These are phyloP conservation scores for Poecile atricapillus DNA, from an alignment of 2,113 vertebrate genomes.

Conservation along the genomic window DNA sequence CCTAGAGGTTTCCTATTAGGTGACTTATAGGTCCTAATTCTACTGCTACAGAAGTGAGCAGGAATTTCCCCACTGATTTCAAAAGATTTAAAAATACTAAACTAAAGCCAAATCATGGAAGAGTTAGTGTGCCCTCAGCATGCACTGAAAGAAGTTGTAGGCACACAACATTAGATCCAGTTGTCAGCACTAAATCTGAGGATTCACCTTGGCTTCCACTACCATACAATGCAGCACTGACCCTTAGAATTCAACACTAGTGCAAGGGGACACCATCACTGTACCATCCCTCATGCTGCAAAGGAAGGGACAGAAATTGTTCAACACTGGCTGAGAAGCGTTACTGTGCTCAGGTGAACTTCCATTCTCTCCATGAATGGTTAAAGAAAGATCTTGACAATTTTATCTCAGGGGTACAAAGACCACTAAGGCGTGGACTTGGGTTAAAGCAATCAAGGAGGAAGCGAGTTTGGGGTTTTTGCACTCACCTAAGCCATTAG, in stretches of 20 bases:
- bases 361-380: background rate
- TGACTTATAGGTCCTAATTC: background rate
- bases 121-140: background rate
- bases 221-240: rapidly evolving
- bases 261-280: background rate
- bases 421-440: background rate
- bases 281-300: rapidly evolving
- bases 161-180: background rate
- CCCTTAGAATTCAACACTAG: background rate
- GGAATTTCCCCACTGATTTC: background rate
- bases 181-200: rapidly evolving
- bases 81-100: background rate
- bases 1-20: background rate
- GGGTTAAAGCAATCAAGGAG: background rate
- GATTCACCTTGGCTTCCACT: background rate
- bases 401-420: background rate
- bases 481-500: background rate
- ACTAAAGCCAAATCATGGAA: background rate
- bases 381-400: background rate
- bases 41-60: background rate
- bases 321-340: background rate
- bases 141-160: background rate
- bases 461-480: rapidly evolving
- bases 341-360: background rate
- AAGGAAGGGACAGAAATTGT: background rate